These are phyloP conservation scores for Smithornis capensis DNA, from an alignment of 2,113 vertebrate species.

Conservation along the genomic window DNA sequence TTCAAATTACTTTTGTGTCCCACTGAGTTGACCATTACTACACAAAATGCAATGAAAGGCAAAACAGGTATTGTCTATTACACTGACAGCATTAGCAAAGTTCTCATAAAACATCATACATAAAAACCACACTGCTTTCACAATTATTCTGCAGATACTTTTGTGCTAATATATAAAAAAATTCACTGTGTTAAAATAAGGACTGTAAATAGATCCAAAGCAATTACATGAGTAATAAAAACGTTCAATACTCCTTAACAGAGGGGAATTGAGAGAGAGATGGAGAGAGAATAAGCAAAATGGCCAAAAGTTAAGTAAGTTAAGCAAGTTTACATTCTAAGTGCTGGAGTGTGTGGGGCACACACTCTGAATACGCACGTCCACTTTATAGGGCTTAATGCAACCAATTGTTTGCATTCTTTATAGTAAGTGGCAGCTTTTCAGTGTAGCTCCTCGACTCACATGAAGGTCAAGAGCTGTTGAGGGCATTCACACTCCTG, in stretches of 20 bases:
- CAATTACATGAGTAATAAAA: background rate
- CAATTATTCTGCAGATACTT: background rate
- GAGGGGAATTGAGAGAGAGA: background rate
- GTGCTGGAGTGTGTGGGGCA: background rate
- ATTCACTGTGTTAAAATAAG: background rate
- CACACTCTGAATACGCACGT: background rate
- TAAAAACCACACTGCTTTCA: background rate
- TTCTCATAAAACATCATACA: background rate
- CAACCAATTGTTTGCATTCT: conserved; percentile 4
- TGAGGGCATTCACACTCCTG: background rate
- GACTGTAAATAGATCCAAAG: background rate
- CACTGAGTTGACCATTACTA: background rate
- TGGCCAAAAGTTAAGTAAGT: background rate
- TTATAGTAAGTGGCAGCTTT: background rate
- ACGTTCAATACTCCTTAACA: background rate
- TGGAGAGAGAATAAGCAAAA: background rate
- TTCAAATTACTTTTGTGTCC: background rate
- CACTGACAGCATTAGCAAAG: background rate
- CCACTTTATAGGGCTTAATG: background rate
- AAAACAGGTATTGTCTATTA: background rate
- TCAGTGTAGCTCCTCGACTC: background rate
- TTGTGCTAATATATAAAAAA: background rate
- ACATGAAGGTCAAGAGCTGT: conserved; percentile 26
- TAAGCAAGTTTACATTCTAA: background rate
- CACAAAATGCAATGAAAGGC: background rate